Conservation (phyloP, 1,140 invertebrate genomes). For the Dendrolimus kikuchii region DNA sequence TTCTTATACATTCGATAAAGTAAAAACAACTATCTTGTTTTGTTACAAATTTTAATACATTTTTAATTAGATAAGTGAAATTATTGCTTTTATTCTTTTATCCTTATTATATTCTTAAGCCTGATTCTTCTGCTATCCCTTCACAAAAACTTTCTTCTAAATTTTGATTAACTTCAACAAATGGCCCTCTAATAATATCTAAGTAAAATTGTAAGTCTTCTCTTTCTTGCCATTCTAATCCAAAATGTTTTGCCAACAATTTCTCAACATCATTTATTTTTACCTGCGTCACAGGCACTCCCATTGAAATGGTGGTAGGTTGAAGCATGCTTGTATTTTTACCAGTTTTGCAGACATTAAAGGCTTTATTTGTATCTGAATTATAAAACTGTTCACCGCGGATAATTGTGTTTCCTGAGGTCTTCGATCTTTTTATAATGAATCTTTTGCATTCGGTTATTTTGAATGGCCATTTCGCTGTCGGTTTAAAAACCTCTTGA, state of each 20-base stretch:
- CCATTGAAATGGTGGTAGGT: constrained; percentile 8
- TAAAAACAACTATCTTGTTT: constrained; percentile 5
- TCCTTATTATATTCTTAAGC: constrained; percentile 6
- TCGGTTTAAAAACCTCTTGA: constrained; percentile 3
- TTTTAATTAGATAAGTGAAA: constrained; percentile 8
- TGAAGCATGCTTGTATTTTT: constrained; percentile 14
- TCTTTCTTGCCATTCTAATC: constrained; percentile 9
- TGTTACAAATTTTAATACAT: constrained; percentile 8
- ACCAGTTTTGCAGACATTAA: constrained; percentile 14
- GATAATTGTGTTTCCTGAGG: constrained; percentile 12
- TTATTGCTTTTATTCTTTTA: constrained; percentile 1
- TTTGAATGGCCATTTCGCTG: no score
- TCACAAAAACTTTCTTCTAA: constrained; percentile 6
- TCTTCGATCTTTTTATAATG: constrained; percentile 2
- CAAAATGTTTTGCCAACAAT: constrained; percentile 16
- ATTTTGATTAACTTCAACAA: constrained; percentile 6
- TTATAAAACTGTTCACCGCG: constrained; percentile 15
- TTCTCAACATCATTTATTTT: constrained; percentile 18
- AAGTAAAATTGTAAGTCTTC: constrained; percentile 7
- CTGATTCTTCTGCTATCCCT: constrained; percentile 7
- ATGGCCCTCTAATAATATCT: constrained; percentile 7
- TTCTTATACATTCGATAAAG: no score
- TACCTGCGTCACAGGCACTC: constrained; percentile 11
- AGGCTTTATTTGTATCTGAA: constrained; percentile 10
- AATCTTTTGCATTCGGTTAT: no score